phyloP scores from a whole-genome alignment of 2,113 vertebrate species.

The Scatophagus argus region DNA sequence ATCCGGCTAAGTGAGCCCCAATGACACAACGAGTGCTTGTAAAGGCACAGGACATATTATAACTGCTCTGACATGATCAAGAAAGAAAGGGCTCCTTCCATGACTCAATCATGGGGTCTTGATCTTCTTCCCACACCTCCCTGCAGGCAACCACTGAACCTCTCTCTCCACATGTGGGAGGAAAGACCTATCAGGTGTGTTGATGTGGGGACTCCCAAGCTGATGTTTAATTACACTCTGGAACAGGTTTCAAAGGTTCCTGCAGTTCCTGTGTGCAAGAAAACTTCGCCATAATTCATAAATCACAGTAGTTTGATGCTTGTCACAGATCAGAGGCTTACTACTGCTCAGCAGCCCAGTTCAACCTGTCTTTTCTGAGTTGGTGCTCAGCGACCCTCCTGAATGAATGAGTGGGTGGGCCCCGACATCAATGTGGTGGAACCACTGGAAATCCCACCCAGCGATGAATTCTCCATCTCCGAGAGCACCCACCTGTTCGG shows the following conservation, averaged over 20 bases:
- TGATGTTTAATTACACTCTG: conserved; percentile 51
- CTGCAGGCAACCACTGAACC: conserved; percentile 7
- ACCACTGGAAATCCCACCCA: conserved; percentile 87
- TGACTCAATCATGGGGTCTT: not conserved
- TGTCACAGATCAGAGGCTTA: conserved; percentile 37
- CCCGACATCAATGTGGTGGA: conserved; percentile 92
- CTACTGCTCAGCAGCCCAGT: not conserved
- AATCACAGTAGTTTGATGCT: conserved; percentile 19
- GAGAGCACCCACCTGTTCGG: conserved; percentile 91
- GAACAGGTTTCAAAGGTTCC: conserved; percentile 2
- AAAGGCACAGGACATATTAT: not conserved
- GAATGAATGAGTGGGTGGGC: conserved; percentile 89
- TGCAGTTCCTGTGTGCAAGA: not conserved
- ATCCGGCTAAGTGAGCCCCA: not conserved
- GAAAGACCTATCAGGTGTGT: conserved; percentile 41
- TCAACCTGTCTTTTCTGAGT: conserved; percentile 24
- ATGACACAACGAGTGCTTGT: not conserved
- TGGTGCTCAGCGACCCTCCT: conserved; percentile 60
- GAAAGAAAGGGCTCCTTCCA: not conserved
- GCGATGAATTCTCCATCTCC: conserved; percentile 90
- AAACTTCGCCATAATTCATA: not conserved
- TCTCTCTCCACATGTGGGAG: conserved; percentile 42
- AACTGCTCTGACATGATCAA: not conserved
- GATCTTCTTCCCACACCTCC: conserved; percentile 34
- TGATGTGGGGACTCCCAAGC: conserved; percentile 20